Evolutionary conservation across 2,113 vertebrate species (phyloP).

Genomic region (Taxidea taxus): DNA sequence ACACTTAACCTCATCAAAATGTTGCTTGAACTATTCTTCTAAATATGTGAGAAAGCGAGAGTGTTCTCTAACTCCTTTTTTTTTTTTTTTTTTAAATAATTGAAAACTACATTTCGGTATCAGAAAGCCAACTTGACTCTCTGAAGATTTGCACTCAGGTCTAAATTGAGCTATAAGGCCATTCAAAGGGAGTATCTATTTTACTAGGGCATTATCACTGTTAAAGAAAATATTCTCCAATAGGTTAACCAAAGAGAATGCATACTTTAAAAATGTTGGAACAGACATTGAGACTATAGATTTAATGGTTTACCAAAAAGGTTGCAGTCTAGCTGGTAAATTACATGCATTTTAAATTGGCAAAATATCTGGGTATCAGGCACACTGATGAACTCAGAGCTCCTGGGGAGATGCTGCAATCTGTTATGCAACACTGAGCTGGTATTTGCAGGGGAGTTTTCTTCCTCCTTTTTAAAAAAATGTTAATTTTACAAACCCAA

Average conservation of each 20-base stretch:
- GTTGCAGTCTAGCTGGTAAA: background rate
- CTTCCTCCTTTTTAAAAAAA: background rate
- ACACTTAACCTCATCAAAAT: background rate
- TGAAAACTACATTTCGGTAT: background rate
- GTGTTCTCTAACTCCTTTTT: background rate
- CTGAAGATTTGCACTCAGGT: background rate
- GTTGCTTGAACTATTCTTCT: background rate
- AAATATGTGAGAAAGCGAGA: background rate
- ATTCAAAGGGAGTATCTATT: background rate
- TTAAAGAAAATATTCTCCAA: background rate
- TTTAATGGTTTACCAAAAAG: background rate
- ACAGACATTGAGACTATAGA: background rate
- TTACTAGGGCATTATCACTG: background rate
- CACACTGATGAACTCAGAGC: background rate
- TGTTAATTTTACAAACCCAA: conserved; percentile 47
- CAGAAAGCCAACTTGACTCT: background rate
- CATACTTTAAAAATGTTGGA: background rate
- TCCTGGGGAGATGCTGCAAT: background rate
- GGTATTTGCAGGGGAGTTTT: background rate
- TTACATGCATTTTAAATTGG: background rate
- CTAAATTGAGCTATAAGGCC: background rate
- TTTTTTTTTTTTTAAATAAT: background rate
- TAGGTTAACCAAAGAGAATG: background rate
- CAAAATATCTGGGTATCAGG: background rate
- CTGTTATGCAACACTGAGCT: background rate